Conservation (phyloP, 1,140 invertebrate genomes). For the Pygmarrhopalites habei region DNA sequence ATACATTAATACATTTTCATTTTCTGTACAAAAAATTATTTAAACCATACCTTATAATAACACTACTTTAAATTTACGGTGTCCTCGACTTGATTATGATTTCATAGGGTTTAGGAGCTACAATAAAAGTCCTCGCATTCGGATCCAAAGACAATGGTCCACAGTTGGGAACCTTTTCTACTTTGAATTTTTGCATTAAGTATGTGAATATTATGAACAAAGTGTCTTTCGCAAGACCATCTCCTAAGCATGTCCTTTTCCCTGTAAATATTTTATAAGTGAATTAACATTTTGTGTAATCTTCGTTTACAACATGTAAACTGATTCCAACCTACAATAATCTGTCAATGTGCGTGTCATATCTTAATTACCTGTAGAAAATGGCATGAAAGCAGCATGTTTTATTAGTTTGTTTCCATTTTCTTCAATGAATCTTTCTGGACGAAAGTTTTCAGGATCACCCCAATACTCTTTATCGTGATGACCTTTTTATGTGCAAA, state of each 20-base stretch:
- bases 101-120: slow-evolving; percentile 33
- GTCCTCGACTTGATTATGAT: slow-evolving; percentile 20
- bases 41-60: no score
- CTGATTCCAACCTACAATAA: no score
- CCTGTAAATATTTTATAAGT: no score
- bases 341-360: no score
- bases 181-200: slow-evolving; percentile 33
- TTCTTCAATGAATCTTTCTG: slow-evolving; percentile 41
- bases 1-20: no score
- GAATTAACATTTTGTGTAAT: no score
- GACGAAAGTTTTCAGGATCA: slow-evolving; percentile 44
- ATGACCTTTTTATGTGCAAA: no score
- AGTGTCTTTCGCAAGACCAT: slow-evolving; percentile 32
- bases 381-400: slow-evolving; percentile 37
- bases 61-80: no score
- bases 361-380: slow-evolving; percentile 28
- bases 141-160: slow-evolving; percentile 21
- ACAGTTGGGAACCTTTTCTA: slow-evolving; percentile 25
- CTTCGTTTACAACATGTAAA: no score
- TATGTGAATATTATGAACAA: slow-evolving; percentile 37
- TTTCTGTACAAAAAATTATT: no score
- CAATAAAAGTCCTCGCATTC: slow-evolving; percentile 28
- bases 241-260: slow-evolving; percentile 27
- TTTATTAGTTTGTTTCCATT: slow-evolving; percentile 35
- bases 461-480: slow-evolving; percentile 42